Percentiles rank a stretch among this genome's conserved stretches.
These are phyloP conservation scores for Dryomyza anilis DNA, from an alignment of 2,888 invertebrate genomes.

Conservation along the genomic window DNA sequence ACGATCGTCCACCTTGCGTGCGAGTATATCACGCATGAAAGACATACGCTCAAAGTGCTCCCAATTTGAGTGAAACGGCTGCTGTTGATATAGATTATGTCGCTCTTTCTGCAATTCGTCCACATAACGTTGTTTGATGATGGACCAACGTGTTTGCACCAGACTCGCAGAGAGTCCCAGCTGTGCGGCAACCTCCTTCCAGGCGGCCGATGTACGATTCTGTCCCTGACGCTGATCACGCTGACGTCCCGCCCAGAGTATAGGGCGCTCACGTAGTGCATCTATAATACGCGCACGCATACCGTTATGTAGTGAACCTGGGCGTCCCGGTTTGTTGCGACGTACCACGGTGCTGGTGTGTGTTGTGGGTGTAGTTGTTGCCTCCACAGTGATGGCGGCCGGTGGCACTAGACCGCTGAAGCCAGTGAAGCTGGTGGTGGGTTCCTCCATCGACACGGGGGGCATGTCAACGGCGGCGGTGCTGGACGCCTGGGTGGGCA, in stretches of 20 bases:
- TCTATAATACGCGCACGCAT: conserved; percentile 57
- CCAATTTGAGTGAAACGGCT: conserved; percentile 51
- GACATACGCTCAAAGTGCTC: conserved; percentile 57
- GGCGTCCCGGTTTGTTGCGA: conserved; percentile 52
- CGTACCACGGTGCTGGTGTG: too few relatives aligned
- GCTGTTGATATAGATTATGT: conserved; percentile 47
- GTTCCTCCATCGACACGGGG: conserved; percentile 34
- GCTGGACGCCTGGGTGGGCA: conserved; percentile 20
- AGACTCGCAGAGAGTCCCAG: conserved; percentile 53
- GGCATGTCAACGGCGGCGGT: conserved; percentile 32
- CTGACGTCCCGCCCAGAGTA: conserved; percentile 53
- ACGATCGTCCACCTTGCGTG: conserved; percentile 53
- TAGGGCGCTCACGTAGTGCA: conserved; percentile 52
- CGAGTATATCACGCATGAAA: conserved; percentile 53
- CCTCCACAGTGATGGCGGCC: conserved; percentile 52
- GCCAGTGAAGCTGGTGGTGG: conserved; percentile 42
- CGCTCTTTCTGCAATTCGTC: conserved; percentile 56
- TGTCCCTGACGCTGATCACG: conserved; percentile 50
- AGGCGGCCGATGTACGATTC: conserved; percentile 54
- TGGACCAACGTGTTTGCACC: conserved; percentile 56
- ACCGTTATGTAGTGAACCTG: conserved; percentile 55
- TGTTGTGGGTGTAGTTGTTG: conserved; percentile 46
- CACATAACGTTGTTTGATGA: conserved; percentile 55
- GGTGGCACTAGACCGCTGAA: conserved; percentile 56
- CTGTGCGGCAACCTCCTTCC: conserved; percentile 55